Evolutionary conservation across 2,797 vertebrate species (phyloP).

Genomic region (Erithacus rubecula): DNA sequence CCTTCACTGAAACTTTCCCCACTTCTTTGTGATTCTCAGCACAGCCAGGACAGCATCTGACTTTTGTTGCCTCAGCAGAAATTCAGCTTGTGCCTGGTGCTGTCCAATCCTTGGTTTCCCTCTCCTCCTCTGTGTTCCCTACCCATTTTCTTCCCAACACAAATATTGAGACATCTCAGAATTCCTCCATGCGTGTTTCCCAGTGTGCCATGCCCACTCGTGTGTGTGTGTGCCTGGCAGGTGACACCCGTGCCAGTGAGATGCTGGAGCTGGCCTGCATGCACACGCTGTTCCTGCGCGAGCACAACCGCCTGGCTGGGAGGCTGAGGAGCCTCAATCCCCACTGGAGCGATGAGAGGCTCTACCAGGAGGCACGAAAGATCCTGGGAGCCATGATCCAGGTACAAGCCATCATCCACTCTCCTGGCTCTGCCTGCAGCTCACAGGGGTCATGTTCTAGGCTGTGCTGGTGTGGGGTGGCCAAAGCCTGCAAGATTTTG

Average conservation of each 20-base stretch:
- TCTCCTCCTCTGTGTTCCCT: background rate
- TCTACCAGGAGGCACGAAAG: constrained; percentile 90
- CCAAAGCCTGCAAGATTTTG: background rate
- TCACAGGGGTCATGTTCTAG: fast-evolving
- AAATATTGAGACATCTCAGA: fast-evolving
- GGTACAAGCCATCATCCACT: constrained; percentile 65
- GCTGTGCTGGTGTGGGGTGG: background rate
- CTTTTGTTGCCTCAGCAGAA: background rate
- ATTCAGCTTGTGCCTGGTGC: background rate
- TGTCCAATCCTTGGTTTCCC: background rate
- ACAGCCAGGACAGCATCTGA: background rate
- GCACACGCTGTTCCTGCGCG: constrained; percentile 86
- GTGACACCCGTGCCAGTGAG: constrained; percentile 84
- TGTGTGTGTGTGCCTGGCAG: constrained; percentile 49
- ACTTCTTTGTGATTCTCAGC: background rate
- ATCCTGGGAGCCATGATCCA: constrained; percentile 86
- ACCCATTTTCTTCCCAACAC: background rate
- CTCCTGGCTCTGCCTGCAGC: background rate
- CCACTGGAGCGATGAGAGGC: constrained; percentile 79
- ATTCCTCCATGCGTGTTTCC: background rate
- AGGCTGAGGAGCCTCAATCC: constrained; percentile 79
- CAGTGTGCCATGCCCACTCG: background rate
- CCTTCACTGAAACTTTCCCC: background rate
- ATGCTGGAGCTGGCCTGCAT: constrained; percentile 83
- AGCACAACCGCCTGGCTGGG: constrained; percentile 88